Evolutionary conservation across 92 coral and sea anemone genomes (phyloP), one percentile per base, ranked within the genome.

Genomic region (Epizoanthus stellaris): DNA sequence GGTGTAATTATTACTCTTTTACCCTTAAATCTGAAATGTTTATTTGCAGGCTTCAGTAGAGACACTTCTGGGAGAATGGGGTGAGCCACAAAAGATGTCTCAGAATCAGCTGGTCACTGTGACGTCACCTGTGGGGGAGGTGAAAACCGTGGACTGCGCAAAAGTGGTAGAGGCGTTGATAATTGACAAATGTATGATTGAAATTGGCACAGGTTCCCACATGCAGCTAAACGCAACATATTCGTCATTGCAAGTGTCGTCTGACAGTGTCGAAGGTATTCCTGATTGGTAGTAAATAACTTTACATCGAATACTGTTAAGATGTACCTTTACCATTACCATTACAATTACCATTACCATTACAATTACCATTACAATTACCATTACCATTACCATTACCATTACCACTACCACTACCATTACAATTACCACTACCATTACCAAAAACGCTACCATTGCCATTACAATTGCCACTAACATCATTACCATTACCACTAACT

Each of bases 31-130:
- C 25, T 25, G 9, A 16, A 9, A 7, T 4, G 6, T 75, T 56
- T 56, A 14, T 75, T 75, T 57, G 21, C 85, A 93, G 95, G 93
- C 87, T 45, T 47, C 80, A 14, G 82, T 86, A 17, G 69, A 54
- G 52, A 79, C 93, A 47, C 79, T 75, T 65, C 58, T 88, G 19
- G 93, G 95, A 54, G 80, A 84, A 62, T 93, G 89, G 75, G 92
- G 93, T 12, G 69, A 65, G 23, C 89, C 90, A 20, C 88, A 88
- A 64, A 65, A 79, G 34, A 62, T 81, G 17, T 11, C 56, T 69
- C 76, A 67, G 30, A 20, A 58, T 61, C 85, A 73, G 23, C 20
- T 38, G 25, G 19, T 86, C 19, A 65, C 70, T 38, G 82, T 88
- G 17, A 34, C 21, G 13, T 52, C 87, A 21, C 13, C 63, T 54